phyloP scores from a whole-genome alignment of 2,888 invertebrate species.

The Polyploca ridens region DNA sequence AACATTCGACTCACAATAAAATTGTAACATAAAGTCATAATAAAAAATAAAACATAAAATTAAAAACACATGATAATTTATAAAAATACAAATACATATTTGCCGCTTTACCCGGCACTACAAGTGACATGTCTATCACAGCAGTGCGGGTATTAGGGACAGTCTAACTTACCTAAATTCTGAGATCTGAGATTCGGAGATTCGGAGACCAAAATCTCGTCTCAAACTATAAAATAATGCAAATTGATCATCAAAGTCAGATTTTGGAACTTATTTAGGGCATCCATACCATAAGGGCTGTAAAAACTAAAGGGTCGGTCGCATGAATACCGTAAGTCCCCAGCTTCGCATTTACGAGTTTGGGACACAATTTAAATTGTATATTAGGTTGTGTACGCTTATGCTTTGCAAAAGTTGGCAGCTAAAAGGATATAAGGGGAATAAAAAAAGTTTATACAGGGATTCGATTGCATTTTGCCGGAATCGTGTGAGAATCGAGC shows the following conservation, averaged over 20 bases:
- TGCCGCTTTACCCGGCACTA: too few relatives aligned
- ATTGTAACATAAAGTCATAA: too few relatives aligned
- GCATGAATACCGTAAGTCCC: conserved; percentile 47
- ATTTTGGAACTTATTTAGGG: conserved; percentile 51
- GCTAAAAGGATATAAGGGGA: conserved; percentile 45
- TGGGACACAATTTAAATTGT: conserved; percentile 74
- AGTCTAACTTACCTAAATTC: too few relatives aligned
- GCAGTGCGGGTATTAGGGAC: too few relatives aligned
- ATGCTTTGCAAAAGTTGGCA: conserved; percentile 42
- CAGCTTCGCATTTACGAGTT: conserved; percentile 54
- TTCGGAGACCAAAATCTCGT: not conserved
- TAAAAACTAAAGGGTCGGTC: conserved; percentile 62
- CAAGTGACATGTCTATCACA: too few relatives aligned
- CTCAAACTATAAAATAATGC: conserved; percentile 37
- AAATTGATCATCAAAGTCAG: conserved; percentile 52
- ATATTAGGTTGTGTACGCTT: conserved; percentile 57
- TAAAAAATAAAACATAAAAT: too few relatives aligned
- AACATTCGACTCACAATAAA: too few relatives aligned
- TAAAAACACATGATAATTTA: too few relatives aligned
- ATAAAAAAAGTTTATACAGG: conserved; percentile 62
- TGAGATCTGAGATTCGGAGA: too few relatives aligned
- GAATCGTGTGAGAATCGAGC: conserved; percentile 52
- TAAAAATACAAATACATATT: too few relatives aligned
- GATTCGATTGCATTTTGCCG: conserved; percentile 56
- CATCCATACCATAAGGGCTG: conserved; percentile 46